Percentiles rank a stretch among this genome's conserved stretches.
Evolutionary conservation across 2,888 invertebrate genomes (phyloP).

Genomic region (Mycalesis mineus): DNA sequence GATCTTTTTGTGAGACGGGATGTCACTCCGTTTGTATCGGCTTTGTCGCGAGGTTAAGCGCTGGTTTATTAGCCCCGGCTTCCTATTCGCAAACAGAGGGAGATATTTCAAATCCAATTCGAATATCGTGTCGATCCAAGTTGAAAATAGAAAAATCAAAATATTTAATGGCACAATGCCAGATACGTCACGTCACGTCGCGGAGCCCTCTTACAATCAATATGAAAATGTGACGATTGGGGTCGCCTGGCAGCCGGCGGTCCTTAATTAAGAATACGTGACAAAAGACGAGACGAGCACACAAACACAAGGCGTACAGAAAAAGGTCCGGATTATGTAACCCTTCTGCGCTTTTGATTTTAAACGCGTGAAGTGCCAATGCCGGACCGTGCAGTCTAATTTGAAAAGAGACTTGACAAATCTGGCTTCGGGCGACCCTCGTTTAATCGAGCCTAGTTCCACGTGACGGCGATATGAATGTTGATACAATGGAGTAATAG

Average conservation of each 20-base stretch:
- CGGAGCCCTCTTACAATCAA: constrained; percentile 61
- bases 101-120: constrained; percentile 50
- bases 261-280: constrained; percentile 79
- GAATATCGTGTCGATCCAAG: constrained; percentile 36
- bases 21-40: constrained; percentile 77
- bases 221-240: constrained; percentile 70
- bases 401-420: constrained; percentile 74
- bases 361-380: constrained; percentile 72
- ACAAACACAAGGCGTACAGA: constrained; percentile 67
- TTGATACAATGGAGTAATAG: constrained; percentile 74
- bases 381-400: constrained; percentile 65
- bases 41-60: constrained; percentile 77
- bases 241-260: constrained; percentile 63
- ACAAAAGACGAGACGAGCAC: constrained; percentile 77
- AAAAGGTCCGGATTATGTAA: constrained; percentile 77
- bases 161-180: constrained; percentile 51
- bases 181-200: constrained; percentile 40
- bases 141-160: constrained; percentile 26
- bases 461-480: constrained; percentile 71
- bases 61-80: constrained; percentile 74
- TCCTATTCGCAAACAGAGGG: constrained; percentile 72
- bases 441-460: constrained; percentile 66
- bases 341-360: constrained; percentile 78
- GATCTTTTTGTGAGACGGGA: constrained; percentile 69
- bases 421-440: constrained; percentile 73